Percentiles rank a stretch among this genome's conserved stretches.
phyloP scores from a whole-genome alignment of 1,140 invertebrate species.

The Temnothorax longispinosus region DNA sequence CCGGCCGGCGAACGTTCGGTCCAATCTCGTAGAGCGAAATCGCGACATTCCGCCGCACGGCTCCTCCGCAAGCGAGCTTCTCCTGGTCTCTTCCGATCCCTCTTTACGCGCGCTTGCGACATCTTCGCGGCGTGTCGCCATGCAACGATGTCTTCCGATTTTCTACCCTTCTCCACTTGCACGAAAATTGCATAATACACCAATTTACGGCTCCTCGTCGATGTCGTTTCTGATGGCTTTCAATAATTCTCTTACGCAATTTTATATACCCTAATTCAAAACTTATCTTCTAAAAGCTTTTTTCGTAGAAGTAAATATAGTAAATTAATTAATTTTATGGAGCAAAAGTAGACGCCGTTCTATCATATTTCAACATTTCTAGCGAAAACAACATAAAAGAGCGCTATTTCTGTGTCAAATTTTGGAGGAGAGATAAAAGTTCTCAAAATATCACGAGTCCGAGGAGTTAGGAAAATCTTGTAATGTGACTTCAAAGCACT shows the following conservation, averaged over 20 bases:
- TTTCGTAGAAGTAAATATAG: neutral
- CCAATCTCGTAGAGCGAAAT: slow-evolving; percentile 63
- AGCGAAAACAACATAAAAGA: neutral
- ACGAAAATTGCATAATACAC: slow-evolving; percentile 60
- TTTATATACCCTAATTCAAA: neutral
- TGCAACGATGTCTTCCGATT: neutral
- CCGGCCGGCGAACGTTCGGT: slow-evolving; percentile 61
- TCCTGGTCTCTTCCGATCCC: slow-evolving; percentile 42
- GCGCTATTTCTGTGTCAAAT: neutral
- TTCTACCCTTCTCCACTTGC: neutral
- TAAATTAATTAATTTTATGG: slow-evolving; percentile 20
- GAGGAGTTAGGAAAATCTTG: neutral
- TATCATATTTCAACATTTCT: neutral
- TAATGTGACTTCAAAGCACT: slow-evolving; percentile 25
- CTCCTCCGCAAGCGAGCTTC: slow-evolving; percentile 1
- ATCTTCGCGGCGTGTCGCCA: neutral
- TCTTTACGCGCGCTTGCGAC: slow-evolving; percentile 31
- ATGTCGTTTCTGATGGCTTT: neutral
- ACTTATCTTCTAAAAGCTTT: neutral
- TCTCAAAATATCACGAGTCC: slow-evolving; percentile 4
- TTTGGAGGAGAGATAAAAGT: slow-evolving; percentile 21
- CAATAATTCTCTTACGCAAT: neutral
- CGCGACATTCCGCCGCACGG: slow-evolving; percentile 62
- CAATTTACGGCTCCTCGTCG: neutral
- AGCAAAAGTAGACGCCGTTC: neutral